phyloP scores from a whole-genome alignment of 2,797 vertebrate species.

The Syndactyla subalaris region DNA sequence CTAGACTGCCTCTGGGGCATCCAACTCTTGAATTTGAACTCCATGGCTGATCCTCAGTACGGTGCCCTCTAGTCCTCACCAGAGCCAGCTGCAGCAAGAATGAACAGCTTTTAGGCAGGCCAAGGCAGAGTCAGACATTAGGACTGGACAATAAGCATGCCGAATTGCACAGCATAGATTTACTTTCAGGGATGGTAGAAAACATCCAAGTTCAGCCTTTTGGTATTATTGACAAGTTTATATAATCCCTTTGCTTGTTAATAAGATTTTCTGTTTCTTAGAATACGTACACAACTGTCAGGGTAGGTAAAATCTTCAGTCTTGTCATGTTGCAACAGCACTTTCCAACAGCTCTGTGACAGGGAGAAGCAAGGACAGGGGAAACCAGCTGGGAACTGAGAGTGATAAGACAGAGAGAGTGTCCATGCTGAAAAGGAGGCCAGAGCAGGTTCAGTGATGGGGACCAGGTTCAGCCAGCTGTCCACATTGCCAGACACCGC shows the following conservation, averaged over 20 bases:
- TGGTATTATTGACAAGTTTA: neutral
- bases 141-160: fast-evolving
- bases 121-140: neutral
- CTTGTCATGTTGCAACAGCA: neutral
- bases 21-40: neutral
- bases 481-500: no score
- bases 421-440: no score
- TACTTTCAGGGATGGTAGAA: neutral
- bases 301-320: neutral
- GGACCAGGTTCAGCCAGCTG: no score
- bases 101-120: neutral
- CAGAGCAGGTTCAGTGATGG: no score
- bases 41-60: neutral
- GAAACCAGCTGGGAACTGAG: no score
- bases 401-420: no score
- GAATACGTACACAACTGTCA: neutral
- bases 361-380: neutral
- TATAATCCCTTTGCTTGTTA: neutral
- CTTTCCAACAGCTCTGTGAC: neutral
- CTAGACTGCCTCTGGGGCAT: neutral
- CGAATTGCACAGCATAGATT: neutral
- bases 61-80: neutral
- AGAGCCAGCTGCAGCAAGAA: neutral
- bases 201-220: neutral
- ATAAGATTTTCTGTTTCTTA: neutral